These are phyloP conservation scores for Chydorus sphaericus DNA, from an alignment of 2,888 invertebrate genomes.

Conservation along the genomic window DNA sequence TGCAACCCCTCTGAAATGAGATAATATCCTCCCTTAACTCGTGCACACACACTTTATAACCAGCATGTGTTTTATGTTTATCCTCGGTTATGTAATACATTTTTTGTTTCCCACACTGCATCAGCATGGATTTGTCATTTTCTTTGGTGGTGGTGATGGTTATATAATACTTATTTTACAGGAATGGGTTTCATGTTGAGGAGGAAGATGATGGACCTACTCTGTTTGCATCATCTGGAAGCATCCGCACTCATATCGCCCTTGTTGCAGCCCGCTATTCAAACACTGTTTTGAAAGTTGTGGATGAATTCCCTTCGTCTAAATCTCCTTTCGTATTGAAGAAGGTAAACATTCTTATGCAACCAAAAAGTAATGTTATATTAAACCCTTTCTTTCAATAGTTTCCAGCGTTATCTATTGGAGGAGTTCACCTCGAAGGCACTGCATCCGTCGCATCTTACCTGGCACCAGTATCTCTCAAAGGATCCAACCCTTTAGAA, in stretches of 20 bases:
- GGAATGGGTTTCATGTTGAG: too few relatives aligned
- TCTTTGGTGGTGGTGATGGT: too few relatives aligned
- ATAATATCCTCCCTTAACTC: too few relatives aligned
- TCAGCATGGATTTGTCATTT: too few relatives aligned
- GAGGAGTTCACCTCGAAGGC: slow-evolving; percentile 23
- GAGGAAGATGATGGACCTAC: slow-evolving; percentile 11
- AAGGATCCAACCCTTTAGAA: slow-evolving; percentile 23
- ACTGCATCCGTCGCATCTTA: slow-evolving; percentile 28
- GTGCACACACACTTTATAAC: too few relatives aligned
- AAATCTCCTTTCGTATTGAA: neutral
- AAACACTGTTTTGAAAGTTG: slow-evolving; percentile 8
- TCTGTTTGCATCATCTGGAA: slow-evolving; percentile 14
- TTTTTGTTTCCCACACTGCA: too few relatives aligned
- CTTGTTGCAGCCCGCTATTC: slow-evolving; percentile 19
- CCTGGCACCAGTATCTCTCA: slow-evolving; percentile 26
- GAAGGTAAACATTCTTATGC: neutral
- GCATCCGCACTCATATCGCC: slow-evolving; percentile 15
- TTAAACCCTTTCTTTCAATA: neutral
- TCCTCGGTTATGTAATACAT: too few relatives aligned
- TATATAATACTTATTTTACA: too few relatives aligned
- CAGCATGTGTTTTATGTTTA: too few relatives aligned
- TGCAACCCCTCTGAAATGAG: too few relatives aligned
- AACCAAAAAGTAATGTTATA: neutral
- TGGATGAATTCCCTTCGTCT: neutral
- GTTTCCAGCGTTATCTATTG: slow-evolving; percentile 7